Evolutionary conservation across 2,113 vertebrate species (phyloP).

Genomic region (Gopherus flavomarginatus): DNA sequence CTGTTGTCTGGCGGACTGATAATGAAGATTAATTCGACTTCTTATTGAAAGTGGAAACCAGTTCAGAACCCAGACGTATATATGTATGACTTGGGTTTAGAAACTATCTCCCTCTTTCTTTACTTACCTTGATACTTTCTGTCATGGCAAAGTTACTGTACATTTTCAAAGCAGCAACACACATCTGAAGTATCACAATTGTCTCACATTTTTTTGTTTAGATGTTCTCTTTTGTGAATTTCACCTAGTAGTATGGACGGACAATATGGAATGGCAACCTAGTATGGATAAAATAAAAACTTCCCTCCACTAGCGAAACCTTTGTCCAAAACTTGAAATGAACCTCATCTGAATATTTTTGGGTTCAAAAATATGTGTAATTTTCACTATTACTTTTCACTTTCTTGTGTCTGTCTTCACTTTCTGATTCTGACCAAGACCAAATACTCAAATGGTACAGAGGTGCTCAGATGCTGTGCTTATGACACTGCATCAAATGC

Average conservation of each 20-base stretch:
- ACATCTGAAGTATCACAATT: not conserved
- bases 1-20: not conserved
- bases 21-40: conserved; percentile 32
- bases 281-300: not conserved
- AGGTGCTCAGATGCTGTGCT: not conserved
- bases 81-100: not conserved
- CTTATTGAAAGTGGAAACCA: not conserved
- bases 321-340: not conserved
- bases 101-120: not conserved
- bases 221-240: not conserved
- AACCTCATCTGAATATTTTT: not conserved
- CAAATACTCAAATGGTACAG: not conserved
- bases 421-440: not conserved
- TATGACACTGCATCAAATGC: not conserved
- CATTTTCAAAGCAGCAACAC: not conserved
- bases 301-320: not conserved
- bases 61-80: not conserved
- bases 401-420: not conserved
- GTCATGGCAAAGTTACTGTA: not conserved
- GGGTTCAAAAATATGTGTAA: not conserved
- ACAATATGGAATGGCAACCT: not conserved
- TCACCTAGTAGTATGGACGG: not conserved
- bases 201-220: not conserved
- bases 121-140: not conserved
- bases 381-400: not conserved